A percentile compares a stretch with the other conserved stretches of the same genome.
These are phyloP conservation scores for Pseudorasbora parva DNA, from an alignment of 2,113 vertebrate genomes.

Conservation along the genomic window DNA sequence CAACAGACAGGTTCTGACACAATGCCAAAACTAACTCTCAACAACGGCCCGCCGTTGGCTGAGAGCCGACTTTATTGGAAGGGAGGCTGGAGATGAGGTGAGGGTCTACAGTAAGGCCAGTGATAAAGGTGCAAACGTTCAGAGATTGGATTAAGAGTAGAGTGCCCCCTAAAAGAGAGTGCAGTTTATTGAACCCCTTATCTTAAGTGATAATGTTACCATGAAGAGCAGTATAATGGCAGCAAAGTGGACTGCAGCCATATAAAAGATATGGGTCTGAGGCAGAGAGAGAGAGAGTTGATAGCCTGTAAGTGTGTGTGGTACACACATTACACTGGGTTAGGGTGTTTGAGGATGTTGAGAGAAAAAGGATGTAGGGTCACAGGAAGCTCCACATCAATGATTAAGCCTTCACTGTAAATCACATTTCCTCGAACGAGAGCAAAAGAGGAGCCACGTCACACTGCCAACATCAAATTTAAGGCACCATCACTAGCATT, in stretches of 20 bases:
- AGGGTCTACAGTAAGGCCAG: slow-evolving; percentile 66
- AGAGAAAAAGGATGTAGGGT: neutral
- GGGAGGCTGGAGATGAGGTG: slow-evolving; percentile 50
- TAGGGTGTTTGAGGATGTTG: slow-evolving; percentile 27
- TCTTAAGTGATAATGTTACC: slow-evolving; percentile 79
- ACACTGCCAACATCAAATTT: slow-evolving; percentile 2
- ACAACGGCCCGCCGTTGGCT: no score
- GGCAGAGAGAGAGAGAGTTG: slow-evolving; percentile 55
- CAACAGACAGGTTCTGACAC: no score
- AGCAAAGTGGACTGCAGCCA: slow-evolving; percentile 65
- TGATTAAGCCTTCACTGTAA: neutral
- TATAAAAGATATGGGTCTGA: slow-evolving; percentile 65
- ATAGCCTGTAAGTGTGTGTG: slow-evolving; percentile 58
- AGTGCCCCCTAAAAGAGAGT: slow-evolving; percentile 73
- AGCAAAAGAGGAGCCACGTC: neutral
- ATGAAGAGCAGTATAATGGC: slow-evolving; percentile 70
- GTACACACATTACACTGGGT: slow-evolving; percentile 60
- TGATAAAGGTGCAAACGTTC: slow-evolving; percentile 74
- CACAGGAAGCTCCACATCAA: neutral
- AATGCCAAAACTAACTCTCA: no score
- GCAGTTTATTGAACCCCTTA: slow-evolving; percentile 75
- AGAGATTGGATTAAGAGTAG: slow-evolving; percentile 77
- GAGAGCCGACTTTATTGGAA: slow-evolving; percentile 60
- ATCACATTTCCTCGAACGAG: neutral
- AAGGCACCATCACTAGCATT: neutral